Conservation (phyloP, 2,888 invertebrate genomes). For the Polyommatus icarus region DNA sequence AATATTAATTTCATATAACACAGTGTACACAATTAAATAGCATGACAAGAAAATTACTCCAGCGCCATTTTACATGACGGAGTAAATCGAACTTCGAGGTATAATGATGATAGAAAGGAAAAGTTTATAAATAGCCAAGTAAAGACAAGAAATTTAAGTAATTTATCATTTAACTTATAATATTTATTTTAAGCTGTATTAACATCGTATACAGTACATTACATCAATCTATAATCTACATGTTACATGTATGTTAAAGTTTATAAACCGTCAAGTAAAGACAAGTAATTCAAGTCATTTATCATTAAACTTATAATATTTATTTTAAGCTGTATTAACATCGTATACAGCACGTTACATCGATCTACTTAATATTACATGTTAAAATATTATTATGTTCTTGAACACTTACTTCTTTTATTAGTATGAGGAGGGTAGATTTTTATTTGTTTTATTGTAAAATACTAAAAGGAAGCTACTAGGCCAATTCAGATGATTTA, state of each 20-base stretch:
- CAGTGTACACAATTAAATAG: slow-evolving; percentile 14
- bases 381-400: no score
- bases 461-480: no score
- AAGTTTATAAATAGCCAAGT: slow-evolving; percentile 5
- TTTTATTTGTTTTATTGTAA: no score
- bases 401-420: no score
- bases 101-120: slow-evolving; percentile 16
- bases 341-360: no score
- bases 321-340: not conserved
- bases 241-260: not conserved
- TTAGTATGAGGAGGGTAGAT: no score
- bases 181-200: not conserved
- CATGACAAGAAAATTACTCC: slow-evolving; percentile 17
- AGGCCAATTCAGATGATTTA: no score
- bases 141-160: not conserved
- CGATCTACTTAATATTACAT: not conserved
- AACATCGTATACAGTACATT: no score
- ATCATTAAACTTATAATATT: not conserved
- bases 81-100: slow-evolving; percentile 11
- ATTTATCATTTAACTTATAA: not conserved
- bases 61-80: not conserved
- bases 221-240: no score
- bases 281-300: not conserved
- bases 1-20: slow-evolving; percentile 7
- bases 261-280: slow-evolving; percentile 15